Evolutionary conservation across 2,888 invertebrate species (phyloP), one percentile per base, ranked within the genome.

Genomic region (Torymus tubicola): DNA sequence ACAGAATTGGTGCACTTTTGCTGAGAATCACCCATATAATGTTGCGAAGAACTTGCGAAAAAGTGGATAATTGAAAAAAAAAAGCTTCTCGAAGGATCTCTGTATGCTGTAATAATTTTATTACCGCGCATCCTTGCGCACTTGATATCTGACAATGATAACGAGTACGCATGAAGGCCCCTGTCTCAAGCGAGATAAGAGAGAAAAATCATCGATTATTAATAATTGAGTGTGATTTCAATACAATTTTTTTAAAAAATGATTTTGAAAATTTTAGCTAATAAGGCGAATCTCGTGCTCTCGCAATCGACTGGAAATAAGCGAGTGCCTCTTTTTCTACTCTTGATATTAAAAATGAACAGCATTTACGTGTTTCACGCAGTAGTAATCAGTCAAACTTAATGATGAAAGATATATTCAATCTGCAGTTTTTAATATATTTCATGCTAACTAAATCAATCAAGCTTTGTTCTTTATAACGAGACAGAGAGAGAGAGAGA

Each of bases 201-300:
- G 16, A 50, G 13, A 13, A 31, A 60, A 58, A 60, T 16, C 60
- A 76, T 77, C 55, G 13, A 78, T 55, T 55, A 60, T 78, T 71
- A 31, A 68, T 50, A 73, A 67, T 31, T 31, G 31, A 73, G 68
- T 80, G 76, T 83, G 74, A 77, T 81, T 60, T 81, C 75, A 69
- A 71, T 58, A 71, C 52, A 82, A 78, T 55, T 65, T 78, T 71
- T 75, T 80, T 73, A 74, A 70, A 60, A 80, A 64, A 50, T 21
- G 69, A 75, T 70, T 70, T 70, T 73, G 75, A 57, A 72, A 65
- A 76, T 80, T 79, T 81, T 83, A 80, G 72, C 69, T 72, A 31
- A 65, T 81, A 76, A 69, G 82, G 77, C 77, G 71, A 78, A 78
- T 78, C 78, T 81, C 71, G 78, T 42, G 67, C 67, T 78, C 74